phyloP scores from a whole-genome alignment of 2,113 vertebrate genomes.

The Callorhinus ursinus region DNA sequence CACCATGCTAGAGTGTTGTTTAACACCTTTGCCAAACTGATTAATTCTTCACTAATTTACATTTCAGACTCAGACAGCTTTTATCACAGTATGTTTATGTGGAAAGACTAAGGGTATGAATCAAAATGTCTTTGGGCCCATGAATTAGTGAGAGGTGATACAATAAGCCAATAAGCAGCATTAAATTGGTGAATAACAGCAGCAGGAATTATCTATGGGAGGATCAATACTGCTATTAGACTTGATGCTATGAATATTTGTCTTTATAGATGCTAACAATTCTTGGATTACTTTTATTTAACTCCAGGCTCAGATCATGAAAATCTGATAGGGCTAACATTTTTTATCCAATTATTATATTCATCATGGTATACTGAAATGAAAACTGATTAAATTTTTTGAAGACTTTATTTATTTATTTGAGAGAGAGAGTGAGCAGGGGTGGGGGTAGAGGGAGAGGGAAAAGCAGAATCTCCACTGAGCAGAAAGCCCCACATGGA shows the following conservation, averaged over 20 bases:
- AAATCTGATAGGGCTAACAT: background rate
- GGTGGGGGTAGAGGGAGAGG: background rate
- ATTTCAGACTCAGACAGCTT: conserved; percentile 77
- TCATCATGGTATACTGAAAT: background rate
- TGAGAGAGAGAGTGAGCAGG: background rate
- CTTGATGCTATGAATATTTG: background rate
- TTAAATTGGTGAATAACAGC: conserved; percentile 6
- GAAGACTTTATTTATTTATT: background rate
- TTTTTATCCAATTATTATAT: background rate
- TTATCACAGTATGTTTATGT: conserved; percentile 74
- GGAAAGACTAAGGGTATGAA: conserved; percentile 44
- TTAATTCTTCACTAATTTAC: conserved; percentile 79
- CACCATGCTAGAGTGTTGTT: conserved; percentile 46
- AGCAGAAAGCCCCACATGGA: background rate
- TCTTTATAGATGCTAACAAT: background rate
- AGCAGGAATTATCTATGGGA: background rate
- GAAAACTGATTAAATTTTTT: background rate
- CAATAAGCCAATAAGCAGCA: background rate
- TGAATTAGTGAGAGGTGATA: conserved; percentile 25
- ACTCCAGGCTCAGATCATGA: background rate
- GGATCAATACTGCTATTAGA: conserved; percentile 35
- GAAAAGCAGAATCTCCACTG: background rate
- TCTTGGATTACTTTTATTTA: background rate
- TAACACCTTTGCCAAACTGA: conserved; percentile 70
- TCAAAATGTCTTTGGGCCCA: conserved; percentile 8